A percentile compares a stretch with the other conserved stretches of the same genome.
These are phyloP conservation scores for Eurois occulta DNA, from an alignment of 2,888 invertebrate genomes.

Conservation along the genomic window DNA sequence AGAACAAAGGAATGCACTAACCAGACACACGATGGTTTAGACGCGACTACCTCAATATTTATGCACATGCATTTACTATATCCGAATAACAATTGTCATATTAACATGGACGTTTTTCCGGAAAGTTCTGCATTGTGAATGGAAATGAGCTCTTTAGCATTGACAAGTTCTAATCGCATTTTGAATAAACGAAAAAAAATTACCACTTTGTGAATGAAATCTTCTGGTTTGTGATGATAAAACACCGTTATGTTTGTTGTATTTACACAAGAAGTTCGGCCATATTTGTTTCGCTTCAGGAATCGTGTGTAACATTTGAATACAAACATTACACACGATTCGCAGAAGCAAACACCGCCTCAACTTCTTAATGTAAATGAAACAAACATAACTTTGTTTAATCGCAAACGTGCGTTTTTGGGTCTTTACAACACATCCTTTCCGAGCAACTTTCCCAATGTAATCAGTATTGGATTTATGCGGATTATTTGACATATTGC, in stretches of 20 bases:
- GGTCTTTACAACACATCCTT: constrained; percentile 30
- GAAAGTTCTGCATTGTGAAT: constrained; percentile 22
- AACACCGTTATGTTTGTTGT: constrained; percentile 31
- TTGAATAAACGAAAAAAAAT: neutral
- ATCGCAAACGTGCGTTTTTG: constrained; percentile 65
- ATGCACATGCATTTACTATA: constrained; percentile 46
- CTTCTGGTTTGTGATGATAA: constrained; percentile 23
- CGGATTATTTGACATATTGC: constrained; percentile 39
- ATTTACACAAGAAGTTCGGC: constrained; percentile 53
- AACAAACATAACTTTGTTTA: constrained; percentile 62
- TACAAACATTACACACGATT: constrained; percentile 63
- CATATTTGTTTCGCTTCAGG: constrained; percentile 60
- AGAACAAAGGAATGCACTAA: constrained; percentile 68
- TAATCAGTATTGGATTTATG: constrained; percentile 36
- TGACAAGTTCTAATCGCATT: neutral
- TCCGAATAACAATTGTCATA: constrained; percentile 44
- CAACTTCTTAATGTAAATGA: constrained; percentile 60
- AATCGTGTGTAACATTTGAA: constrained; percentile 59
- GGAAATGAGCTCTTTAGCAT: constrained; percentile 5
- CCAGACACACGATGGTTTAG: constrained; percentile 51
- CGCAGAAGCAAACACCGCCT: constrained; percentile 57
- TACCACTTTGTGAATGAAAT: constrained; percentile 24
- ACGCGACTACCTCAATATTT: constrained; percentile 38
- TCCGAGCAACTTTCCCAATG: constrained; percentile 31
- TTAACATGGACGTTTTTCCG: constrained; percentile 34